Evolutionary conservation across 2,888 invertebrate species (phyloP), one percentile per base, ranked within the genome.

Genomic region (Aphidoletes aphidimyza): DNA sequence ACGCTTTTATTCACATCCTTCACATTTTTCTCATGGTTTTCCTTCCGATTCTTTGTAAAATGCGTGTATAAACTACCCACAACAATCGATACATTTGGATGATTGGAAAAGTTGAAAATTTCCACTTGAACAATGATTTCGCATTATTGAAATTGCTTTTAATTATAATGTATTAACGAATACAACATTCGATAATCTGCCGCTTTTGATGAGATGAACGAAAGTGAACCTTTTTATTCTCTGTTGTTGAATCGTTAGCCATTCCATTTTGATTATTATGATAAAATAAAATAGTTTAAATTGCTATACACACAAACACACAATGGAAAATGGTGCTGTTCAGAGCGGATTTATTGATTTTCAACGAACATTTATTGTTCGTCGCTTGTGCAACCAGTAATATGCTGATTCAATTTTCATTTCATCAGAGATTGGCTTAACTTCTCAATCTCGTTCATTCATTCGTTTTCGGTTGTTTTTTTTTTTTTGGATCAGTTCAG

Each of bases 351-450:
- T 69, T 26, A 69, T 69, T 69, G 69, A 69, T 69, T 69, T 69
- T 69, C 69, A 69, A 34, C 34, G 0, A 17, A 17, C 14, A 14
- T 30, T 69, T 69, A 26, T 11, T 1, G 22, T 47, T 3, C 22
- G n/a, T 54, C 26, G 47, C 17, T 17, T 47, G n/a, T 17, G 47
- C 14, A 11, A 47, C 9, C 47, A 47, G 69, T 30, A 69, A 19
- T 69, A 69, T 69, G 69, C 69, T 69, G 69, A 69, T 69, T 69
- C 69, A 69, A 69, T 69, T 69, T 69, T 69, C 69, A 69, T 69
- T 69, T 34, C 14, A 69, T 30, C 69, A 69, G 69, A n/a, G n/a
- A 69, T 69, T 69, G 69, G 17, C 30, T 69, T 69, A 69, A 30
- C 69, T 69, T 69, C 30, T 69, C 69, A 14, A 26, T 69, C 54